A percentile compares a stretch with the other conserved stretches of the same genome.
Conservation (phyloP, 2,797 vertebrate genomes). For the Jordanella pulchra region DNA sequence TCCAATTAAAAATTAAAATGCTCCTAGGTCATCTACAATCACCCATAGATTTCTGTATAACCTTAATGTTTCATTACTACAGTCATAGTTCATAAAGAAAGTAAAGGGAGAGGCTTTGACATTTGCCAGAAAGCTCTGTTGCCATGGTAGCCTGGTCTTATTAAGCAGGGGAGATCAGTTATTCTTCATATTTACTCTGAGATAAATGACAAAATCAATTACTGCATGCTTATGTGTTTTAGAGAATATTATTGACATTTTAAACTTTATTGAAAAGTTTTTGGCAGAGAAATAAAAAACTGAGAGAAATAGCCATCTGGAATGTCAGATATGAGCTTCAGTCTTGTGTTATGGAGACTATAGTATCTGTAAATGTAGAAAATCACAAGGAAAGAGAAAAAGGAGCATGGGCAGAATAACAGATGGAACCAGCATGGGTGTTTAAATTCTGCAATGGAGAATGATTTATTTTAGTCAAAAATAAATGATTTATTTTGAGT, state of each 20-base stretch:
- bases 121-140: slow-evolving; percentile 15
- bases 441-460: background rate
- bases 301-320: background rate
- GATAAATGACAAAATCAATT: background rate
- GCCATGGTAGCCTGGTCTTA: background rate
- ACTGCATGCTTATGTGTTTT: slow-evolving; percentile 3
- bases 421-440: background rate
- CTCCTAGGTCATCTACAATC: background rate
- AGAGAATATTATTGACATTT: background rate
- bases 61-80: background rate
- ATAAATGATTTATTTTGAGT: too few relatives aligned
- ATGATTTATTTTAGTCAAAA: too few relatives aligned
- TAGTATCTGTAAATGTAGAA: background rate
- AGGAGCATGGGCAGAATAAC: background rate
- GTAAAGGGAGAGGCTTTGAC: slow-evolving; percentile 6
- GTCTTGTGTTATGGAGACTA: background rate
- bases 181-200: slow-evolving; percentile 8
- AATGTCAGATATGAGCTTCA: background rate
- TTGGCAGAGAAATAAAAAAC: background rate
- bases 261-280: background rate
- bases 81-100: background rate
- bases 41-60: background rate
- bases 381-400: background rate
- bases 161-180: slow-evolving; percentile 1
- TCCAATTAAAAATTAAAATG: background rate